phyloP scores from a whole-genome alignment of 1,140 invertebrate genomes.

The Saccostrea cuccullata region DNA sequence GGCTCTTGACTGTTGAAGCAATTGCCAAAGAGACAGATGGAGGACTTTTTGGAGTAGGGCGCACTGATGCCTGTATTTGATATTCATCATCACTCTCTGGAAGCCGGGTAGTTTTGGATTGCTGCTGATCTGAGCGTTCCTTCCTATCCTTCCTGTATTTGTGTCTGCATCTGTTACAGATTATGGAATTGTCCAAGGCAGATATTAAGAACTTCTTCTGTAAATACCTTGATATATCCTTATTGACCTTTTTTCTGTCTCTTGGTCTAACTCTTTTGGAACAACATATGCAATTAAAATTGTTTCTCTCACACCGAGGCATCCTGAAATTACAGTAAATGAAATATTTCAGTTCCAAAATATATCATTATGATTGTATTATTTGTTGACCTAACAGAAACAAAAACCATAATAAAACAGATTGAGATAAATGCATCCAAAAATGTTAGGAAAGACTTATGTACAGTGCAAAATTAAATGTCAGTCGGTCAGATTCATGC shows the following conservation, averaged over 20 bases:
- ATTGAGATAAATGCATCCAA: too few species aligned
- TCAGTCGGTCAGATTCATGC: too few species aligned
- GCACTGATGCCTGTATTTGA: not conserved
- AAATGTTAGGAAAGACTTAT: too few species aligned
- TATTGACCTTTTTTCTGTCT: conserved; percentile 12
- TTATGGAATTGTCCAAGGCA: not conserved
- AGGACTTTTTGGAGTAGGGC: not conserved
- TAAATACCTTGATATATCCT: conserved; percentile 2
- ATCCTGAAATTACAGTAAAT: too few species aligned
- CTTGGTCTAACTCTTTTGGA: not conserved
- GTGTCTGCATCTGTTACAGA: too few species aligned
- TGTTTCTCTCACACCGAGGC: too few species aligned
- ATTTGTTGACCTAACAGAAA: too few species aligned
- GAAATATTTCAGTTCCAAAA: too few species aligned
- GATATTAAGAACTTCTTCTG: not conserved
- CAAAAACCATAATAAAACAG: too few species aligned
- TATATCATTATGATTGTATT: too few species aligned
- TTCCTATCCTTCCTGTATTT: not conserved
- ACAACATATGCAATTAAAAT: too few species aligned
- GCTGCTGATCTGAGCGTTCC: not conserved
- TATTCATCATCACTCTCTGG: not conserved
- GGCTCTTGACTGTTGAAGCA: conserved; percentile 19
- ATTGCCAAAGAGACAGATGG: conserved; percentile 17
- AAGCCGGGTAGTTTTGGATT: not conserved
- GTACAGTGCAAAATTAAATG: too few species aligned